phyloP scores from a whole-genome alignment of 2,888 invertebrate species.

The Eupithecia abbreviata region DNA sequence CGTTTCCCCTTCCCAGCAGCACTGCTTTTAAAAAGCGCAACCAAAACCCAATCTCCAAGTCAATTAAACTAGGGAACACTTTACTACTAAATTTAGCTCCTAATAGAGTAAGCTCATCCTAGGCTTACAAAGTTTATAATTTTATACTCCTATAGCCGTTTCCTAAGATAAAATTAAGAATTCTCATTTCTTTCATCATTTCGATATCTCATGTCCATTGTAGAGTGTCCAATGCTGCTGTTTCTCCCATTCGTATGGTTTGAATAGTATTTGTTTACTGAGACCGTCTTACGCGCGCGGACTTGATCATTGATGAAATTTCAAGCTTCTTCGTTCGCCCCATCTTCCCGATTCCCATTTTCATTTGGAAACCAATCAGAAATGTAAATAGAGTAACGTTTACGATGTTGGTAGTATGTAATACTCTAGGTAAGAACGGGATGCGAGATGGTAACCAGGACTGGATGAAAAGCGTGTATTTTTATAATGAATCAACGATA shows the following conservation, averaged over 20 bases:
- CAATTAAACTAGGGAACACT: constrained; percentile 94
- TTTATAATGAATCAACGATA: constrained; percentile 75
- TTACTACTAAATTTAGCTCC: constrained; percentile 84
- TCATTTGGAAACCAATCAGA: constrained; percentile 68
- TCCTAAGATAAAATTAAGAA: constrained; percentile 77
- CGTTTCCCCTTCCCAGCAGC: constrained; percentile 60
- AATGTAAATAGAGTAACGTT: constrained; percentile 74
- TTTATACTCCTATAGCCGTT: constrained; percentile 81
- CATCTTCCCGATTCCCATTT: constrained; percentile 61
- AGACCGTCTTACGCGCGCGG: constrained; percentile 35
- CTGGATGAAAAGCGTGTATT: constrained; percentile 75
- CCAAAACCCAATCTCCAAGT: constrained; percentile 87
- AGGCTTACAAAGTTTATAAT: constrained; percentile 82
- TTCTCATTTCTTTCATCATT: constrained; percentile 43
- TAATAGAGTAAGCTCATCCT: constrained; percentile 79
- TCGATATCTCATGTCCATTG: constrained; percentile 42
- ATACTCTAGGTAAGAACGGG: constrained; percentile 71
- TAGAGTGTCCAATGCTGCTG: constrained; percentile 56
- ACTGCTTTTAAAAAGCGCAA: constrained; percentile 61
- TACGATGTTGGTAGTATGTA: constrained; percentile 72
- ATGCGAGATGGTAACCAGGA: constrained; percentile 56
- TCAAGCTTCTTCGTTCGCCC: constrained; percentile 72
- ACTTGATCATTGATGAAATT: constrained; percentile 81
- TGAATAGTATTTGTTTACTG: constrained; percentile 30
- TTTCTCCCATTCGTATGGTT: constrained; percentile 45